Base-by-base conservation (phyloP, 2,888 invertebrate genomes). In the Helobdella robusta region DNA sequence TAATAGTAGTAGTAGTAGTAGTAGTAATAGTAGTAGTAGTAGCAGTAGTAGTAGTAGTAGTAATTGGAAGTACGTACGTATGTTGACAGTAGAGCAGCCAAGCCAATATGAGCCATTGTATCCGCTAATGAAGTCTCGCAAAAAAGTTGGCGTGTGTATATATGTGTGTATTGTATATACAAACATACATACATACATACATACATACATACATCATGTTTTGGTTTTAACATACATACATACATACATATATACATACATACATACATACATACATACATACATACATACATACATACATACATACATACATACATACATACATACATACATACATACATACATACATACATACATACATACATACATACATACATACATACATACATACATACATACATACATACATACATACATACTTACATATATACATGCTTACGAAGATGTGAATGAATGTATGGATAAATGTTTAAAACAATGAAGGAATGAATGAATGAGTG, bases 231-330 rank as follows among this genome's bases (percentile, higher is more conserved):
- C 32, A 54, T 28, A 32, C 50, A 32, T 58, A 58, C 58, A 58
- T 25, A 58, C 52, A 32, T 20, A 20, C 34, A 30, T 52, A 40
- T 34, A 63, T 23, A 52, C 30, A 52, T 56, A 56, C 32, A 58
- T 52, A 63, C 54, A 63, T 63, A 63, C 44, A 63, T 63, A 63
- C 30, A 63, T 52, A 63, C 11, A 59, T 25, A 6, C 44, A 63
- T 52, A 63, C 25, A 63, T 35, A 60, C 44, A 60, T 35, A 60
- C 30, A 60, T 35, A 60, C 30, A 60, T 35, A 60, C 30, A 60
- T 35, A 60, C 23, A 60, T 35, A 60, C 30, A 60, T 35, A 60
- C 30, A 60, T 35, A 60, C 30, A 60, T 35, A 60, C 30, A 46
- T 35, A 60, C 30, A 60, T 35, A 60, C 30, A 60, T 35, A 60